Evolutionary conservation across 2,113 vertebrate genomes (phyloP), one percentile per base, ranked within the genome.

Genomic region (Otolemur garnettii): DNA sequence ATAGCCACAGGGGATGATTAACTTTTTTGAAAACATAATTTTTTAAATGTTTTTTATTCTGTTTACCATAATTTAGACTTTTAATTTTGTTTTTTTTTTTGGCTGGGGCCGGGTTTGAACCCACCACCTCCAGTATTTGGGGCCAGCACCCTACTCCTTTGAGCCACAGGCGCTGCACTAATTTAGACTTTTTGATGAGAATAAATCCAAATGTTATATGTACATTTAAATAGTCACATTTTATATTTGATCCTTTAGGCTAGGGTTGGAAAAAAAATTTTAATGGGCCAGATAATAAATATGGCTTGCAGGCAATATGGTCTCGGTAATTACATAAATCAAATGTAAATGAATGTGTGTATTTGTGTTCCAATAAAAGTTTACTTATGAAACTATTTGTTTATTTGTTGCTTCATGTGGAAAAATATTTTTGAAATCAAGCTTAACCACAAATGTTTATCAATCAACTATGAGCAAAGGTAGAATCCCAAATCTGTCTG

Each of bases 221-320:
- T 69, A n/a, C 8, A 87, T 8, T 82, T 59, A 82, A 77, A 35
- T 45, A 92, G 21, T 85, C 45, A 42, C 55, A 50, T 62, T 95
- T 85, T 71, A n/a, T 77, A 74, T 80, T 90, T 79, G 81, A 21
- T 86, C 42, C 33, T 80, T 94, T 79, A 24, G 74, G 50, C 45
- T 38, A 42, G 50, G 4, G 22, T 50, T 74, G 74, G 62, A 13
- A 45, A 79, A 50, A 53, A 84, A 84, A 80, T 62, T 90, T 92
- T 66, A 92, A 89, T 74, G 72, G 1, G 33, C 55, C 64, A 88
- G 24, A 88, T 60, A 59, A 81, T 60, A 81, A 68, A 45, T 84
- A 88, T 30, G 35, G 14, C 26, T 75, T 72, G 4, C 2, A 59
- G 35, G 12, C 77, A 28, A 53, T 28, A 38, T 2, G 21, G 33